Percentiles rank a stretch among this genome's conserved stretches.
Conservation (phyloP, 2,888 invertebrate genomes). For the Brenthis daphne region DNA sequence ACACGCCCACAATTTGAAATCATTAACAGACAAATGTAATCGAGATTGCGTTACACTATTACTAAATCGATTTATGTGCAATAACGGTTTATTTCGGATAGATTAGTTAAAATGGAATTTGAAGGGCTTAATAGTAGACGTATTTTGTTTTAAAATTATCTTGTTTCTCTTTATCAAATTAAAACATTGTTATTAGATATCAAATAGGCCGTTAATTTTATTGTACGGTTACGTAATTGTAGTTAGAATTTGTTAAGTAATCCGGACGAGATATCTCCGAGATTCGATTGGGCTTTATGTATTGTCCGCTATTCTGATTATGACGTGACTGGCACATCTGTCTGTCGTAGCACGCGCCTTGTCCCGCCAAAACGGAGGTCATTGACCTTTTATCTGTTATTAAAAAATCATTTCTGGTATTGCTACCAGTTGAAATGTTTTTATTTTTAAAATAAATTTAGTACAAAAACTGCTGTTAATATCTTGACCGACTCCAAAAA, state of each 20-base stretch:
- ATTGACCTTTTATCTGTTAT: slow-evolving; percentile 61
- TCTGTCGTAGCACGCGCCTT: slow-evolving; percentile 67
- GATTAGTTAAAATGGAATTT: slow-evolving; percentile 45
- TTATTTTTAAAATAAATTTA: no score
- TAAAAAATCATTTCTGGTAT: slow-evolving; percentile 52
- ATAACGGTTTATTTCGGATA: slow-evolving; percentile 2
- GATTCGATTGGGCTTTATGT: slow-evolving; percentile 74
- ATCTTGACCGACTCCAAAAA: no score
- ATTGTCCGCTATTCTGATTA: slow-evolving; percentile 70
- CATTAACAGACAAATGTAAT: slow-evolving; percentile 52
- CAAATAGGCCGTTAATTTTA: slow-evolving; percentile 49
- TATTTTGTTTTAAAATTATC: slow-evolving; percentile 22
- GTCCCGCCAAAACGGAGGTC: slow-evolving; percentile 58
- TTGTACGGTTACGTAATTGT: slow-evolving; percentile 74
- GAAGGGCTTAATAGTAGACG: slow-evolving; percentile 5
- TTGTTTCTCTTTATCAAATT: slow-evolving; percentile 46
- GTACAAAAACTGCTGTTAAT: no score
- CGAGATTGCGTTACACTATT: slow-evolving; percentile 60
- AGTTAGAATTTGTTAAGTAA: slow-evolving; percentile 76
- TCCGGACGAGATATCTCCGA: slow-evolving; percentile 72
- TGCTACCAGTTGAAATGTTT: no score
- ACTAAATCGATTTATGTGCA: slow-evolving; percentile 34
- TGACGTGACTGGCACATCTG: slow-evolving; percentile 76
- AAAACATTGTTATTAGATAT: slow-evolving; percentile 66
- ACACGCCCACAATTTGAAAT: slow-evolving; percentile 75